phyloP scores from a whole-genome alignment of 2,113 vertebrate genomes.

The Neoarius graeffei region DNA sequence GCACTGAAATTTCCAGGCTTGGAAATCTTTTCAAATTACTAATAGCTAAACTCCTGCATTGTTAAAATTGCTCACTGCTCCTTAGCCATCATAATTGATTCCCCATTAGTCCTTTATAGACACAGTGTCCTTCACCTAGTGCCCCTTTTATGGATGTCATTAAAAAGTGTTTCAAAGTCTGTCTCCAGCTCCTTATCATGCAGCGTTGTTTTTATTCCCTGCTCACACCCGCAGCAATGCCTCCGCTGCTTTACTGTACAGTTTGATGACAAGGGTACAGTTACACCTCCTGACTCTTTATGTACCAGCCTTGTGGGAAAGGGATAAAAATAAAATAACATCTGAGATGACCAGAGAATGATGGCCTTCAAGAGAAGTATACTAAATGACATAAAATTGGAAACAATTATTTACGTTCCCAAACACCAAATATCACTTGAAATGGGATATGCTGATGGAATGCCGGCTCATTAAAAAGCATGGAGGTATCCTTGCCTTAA shows the following conservation, averaged over 20 bases:
- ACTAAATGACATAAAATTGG: background rate
- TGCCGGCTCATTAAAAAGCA: conserved; percentile 62
- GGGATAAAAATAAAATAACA: conserved; percentile 19
- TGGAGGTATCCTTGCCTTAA: conserved; percentile 65
- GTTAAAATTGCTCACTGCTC: conserved; percentile 51
- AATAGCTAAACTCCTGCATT: conserved; percentile 20
- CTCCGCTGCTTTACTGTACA: conserved; percentile 41
- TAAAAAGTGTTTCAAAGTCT: conserved; percentile 58
- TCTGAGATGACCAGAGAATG: conserved; percentile 3
- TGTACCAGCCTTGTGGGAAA: conserved; percentile 43
- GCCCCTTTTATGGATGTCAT: conserved; percentile 52
- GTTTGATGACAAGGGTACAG: conserved; percentile 45
- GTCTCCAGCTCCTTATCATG: conserved; percentile 51
- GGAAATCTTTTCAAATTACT: conserved; percentile 41
- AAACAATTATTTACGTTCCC: conserved; percentile 63
- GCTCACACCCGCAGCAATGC: conserved; percentile 35
- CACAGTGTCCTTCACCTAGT: conserved; percentile 51
- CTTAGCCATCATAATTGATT: conserved; percentile 59
- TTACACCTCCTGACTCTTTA: conserved; percentile 43
- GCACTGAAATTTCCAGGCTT: background rate
- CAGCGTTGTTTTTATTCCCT: conserved; percentile 50
- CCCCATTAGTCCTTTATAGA: conserved; percentile 57
- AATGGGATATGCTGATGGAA: conserved; percentile 65
- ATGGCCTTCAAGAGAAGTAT: background rate
- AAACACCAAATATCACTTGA: conserved; percentile 69